These are phyloP conservation scores for Boulengeromyrus knoepffleri DNA, from an alignment of 2,113 vertebrate species.

Conservation along the genomic window DNA sequence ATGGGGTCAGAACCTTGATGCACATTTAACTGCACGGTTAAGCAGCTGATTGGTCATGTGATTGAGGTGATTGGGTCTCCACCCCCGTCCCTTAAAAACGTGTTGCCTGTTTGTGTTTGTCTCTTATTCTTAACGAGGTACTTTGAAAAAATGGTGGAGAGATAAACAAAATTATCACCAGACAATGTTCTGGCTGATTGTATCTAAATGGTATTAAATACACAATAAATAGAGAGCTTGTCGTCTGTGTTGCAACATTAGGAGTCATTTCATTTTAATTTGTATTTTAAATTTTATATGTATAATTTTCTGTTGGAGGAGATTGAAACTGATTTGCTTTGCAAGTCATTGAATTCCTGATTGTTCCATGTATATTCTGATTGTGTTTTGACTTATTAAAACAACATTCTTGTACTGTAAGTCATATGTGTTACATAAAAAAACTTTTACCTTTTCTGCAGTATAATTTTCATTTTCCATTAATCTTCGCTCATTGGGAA, in stretches of 20 bases:
- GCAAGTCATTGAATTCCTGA: not conserved
- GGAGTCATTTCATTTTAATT: not conserved
- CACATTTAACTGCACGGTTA: not conserved
- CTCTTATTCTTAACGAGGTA: not conserved
- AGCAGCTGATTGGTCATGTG: not conserved
- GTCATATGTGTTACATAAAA: not conserved
- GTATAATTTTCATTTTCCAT: not conserved
- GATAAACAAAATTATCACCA: not conserved
- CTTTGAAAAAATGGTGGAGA: not conserved
- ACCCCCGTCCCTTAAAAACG: not conserved
- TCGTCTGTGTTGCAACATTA: not conserved
- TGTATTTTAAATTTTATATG: not conserved
- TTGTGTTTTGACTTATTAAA: not conserved
- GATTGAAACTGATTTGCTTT: conserved; percentile 1
- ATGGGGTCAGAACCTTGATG: not conserved
- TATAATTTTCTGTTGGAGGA: not conserved
- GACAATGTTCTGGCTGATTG: not conserved
- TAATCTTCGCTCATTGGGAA: not conserved
- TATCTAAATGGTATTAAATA: not conserved
- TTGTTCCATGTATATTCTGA: not conserved
- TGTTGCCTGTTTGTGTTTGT: not conserved
- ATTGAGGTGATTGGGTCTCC: not conserved
- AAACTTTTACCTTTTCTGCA: not conserved
- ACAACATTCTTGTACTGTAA: not conserved
- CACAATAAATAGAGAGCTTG: not conserved